Conservation (phyloP, 2,888 invertebrate genomes). For the Chydorus sphaericus region DNA sequence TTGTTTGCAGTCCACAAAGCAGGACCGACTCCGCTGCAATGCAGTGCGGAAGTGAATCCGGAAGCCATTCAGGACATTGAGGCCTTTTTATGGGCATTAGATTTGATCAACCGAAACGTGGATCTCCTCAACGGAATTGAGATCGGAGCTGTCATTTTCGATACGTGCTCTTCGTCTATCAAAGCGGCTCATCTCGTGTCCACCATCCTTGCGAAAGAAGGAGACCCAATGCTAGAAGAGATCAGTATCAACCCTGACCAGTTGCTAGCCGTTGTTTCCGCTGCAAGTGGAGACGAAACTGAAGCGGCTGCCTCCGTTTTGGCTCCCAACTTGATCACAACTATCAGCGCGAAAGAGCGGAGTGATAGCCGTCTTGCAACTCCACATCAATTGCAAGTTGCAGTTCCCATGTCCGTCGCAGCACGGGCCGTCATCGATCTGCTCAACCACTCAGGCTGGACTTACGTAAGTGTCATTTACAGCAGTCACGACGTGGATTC, state of each 20-base stretch:
- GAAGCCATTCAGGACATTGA: constrained; percentile 27
- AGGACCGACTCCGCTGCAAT: constrained; percentile 24
- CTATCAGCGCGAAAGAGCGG: constrained; percentile 12
- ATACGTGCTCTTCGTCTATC: constrained; percentile 23
- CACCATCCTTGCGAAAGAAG: constrained; percentile 10
- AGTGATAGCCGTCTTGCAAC: not conserved
- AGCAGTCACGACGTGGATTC: constrained; percentile 11
- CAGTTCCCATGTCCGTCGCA: constrained; percentile 6
- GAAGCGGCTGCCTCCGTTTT: constrained; percentile 20
- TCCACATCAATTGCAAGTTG: constrained; percentile 3
- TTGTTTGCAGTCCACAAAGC: constrained; percentile 25
- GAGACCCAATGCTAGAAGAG: constrained; percentile 13
- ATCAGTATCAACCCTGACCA: constrained; percentile 16
- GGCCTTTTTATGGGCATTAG: constrained; percentile 31
- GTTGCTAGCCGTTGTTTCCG: constrained; percentile 18
- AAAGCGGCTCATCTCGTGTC: constrained; percentile 13
- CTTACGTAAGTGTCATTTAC: constrained; percentile 13
- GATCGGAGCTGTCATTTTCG: constrained; percentile 23
- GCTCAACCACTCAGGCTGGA: constrained; percentile 11
- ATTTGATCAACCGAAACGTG: constrained; percentile 26
- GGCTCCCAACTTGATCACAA: constrained; percentile 9
- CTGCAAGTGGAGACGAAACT: constrained; percentile 17
- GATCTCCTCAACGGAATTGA: constrained; percentile 22
- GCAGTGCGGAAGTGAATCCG: constrained; percentile 21
- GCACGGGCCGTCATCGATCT: constrained; percentile 14